Conservation (phyloP, 2,888 invertebrate species). For the Stomorhina lunata region DNA sequence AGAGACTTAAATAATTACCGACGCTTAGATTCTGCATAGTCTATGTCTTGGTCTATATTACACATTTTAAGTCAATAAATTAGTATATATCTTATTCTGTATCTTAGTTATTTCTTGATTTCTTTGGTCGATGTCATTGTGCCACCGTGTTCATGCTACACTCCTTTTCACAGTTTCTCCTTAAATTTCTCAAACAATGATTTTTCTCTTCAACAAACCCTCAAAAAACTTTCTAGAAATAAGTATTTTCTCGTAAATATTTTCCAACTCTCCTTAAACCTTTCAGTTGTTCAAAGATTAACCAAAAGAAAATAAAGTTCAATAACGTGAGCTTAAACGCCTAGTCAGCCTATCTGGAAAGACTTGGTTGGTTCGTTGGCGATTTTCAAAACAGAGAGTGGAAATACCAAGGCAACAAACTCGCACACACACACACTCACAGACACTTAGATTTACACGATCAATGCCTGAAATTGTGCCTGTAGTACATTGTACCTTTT, state of each 20-base stretch:
- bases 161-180: conserved; percentile 5
- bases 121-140: no score
- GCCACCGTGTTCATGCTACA: background rate
- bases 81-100: no score
- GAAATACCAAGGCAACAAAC: conserved; percentile 1
- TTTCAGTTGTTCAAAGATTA: background rate
- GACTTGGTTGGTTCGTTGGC: no score
- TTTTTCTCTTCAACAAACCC: background rate
- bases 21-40: no score
- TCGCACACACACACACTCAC: background rate
- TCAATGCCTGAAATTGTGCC: conserved; percentile 54
- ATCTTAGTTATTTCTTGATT: no score
- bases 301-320: conserved; percentile 49
- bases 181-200: background rate
- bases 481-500: conserved; percentile 40
- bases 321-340: conserved; percentile 59
- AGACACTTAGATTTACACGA: background rate
- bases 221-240: conserved; percentile 32
- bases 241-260: no score
- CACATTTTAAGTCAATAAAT: no score
- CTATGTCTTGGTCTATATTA: no score
- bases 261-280: no score
- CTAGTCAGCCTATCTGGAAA: conserved; percentile 3
- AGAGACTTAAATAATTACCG: no score
- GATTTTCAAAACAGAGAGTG: background rate